phyloP scores from a whole-genome alignment of 1,140 invertebrate genomes.

The Halyomorpha halys region DNA sequence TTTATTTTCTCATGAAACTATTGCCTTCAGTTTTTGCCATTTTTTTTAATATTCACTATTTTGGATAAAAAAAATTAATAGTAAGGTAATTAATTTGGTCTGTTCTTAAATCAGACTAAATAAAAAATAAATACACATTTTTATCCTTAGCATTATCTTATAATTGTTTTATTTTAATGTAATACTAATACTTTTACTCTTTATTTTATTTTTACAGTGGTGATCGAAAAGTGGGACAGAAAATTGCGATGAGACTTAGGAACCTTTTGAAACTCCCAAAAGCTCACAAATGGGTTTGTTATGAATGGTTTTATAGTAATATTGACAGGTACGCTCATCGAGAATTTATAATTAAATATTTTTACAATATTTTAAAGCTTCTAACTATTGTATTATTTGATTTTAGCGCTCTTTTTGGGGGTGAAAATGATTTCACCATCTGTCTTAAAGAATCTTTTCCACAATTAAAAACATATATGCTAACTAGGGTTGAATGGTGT shows the following conservation, averaged over 20 bases:
- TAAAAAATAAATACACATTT: too few relatives aligned
- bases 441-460: constrained; percentile 92
- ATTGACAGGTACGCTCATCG: constrained; percentile 62
- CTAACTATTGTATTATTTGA: constrained; percentile 26
- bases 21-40: too few relatives aligned
- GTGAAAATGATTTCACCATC: constrained; percentile 93
- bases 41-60: too few relatives aligned
- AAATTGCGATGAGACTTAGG: constrained; percentile 77
- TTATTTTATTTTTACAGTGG: constrained; percentile 27
- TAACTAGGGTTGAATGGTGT: constrained; percentile 89
- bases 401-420: constrained; percentile 76
- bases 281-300: constrained; percentile 98
- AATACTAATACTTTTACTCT: constrained; percentile 1
- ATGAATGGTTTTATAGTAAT: constrained; percentile 99
- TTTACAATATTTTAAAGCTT: constrained; percentile 25
- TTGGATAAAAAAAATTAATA: too few relatives aligned
- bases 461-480: constrained; percentile 70
- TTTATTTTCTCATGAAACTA: too few relatives aligned
- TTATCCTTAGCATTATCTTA: background rate
- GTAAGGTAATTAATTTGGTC: too few relatives aligned
- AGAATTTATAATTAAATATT: background rate
- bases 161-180: constrained; percentile 14
- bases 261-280: constrained; percentile 97
- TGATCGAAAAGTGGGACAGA: constrained; percentile 70
- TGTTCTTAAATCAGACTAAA: too few relatives aligned